Conservation (phyloP, 2,113 vertebrate genomes). For the Entomyzon cyanotis region DNA sequence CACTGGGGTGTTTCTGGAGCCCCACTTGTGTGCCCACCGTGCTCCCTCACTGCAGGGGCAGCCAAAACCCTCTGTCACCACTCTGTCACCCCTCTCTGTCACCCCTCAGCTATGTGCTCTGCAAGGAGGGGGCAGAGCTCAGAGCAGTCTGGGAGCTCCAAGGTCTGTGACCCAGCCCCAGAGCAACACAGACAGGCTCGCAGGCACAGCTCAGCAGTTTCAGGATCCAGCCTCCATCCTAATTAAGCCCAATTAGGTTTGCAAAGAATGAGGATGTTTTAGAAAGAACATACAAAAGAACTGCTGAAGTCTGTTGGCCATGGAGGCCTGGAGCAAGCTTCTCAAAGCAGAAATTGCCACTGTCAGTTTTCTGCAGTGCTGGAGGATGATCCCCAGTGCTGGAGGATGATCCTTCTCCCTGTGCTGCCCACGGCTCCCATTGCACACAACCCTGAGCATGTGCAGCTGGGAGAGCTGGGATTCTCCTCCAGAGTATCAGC, state of each 20-base stretch:
- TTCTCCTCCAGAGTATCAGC: neutral
- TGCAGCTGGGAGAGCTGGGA: neutral
- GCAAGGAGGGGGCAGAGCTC: neutral
- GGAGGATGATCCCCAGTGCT: neutral
- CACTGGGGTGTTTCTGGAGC: neutral
- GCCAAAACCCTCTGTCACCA: neutral
- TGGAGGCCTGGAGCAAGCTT: neutral
- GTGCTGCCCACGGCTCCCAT: neutral
- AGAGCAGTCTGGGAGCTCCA: neutral
- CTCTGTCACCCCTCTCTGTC: neutral
- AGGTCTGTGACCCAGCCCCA: neutral
- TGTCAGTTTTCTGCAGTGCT: neutral
- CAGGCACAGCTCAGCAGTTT: neutral
- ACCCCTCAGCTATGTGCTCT: neutral
- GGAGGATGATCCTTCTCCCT: neutral
- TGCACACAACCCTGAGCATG: rapidly evolving
- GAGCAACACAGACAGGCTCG: neutral
- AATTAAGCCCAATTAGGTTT: neutral
- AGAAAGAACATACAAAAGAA: neutral
- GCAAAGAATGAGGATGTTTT: neutral
- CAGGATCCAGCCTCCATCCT: neutral
- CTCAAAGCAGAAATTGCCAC: neutral
- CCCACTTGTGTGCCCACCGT: rapidly evolving
- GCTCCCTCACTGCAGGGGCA: neutral
- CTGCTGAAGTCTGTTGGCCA: neutral